A percentile compares a stretch with the other conserved stretches of the same genome.
phyloP scores from a whole-genome alignment of 2,888 invertebrate species.

The Tinea trinotella region DNA sequence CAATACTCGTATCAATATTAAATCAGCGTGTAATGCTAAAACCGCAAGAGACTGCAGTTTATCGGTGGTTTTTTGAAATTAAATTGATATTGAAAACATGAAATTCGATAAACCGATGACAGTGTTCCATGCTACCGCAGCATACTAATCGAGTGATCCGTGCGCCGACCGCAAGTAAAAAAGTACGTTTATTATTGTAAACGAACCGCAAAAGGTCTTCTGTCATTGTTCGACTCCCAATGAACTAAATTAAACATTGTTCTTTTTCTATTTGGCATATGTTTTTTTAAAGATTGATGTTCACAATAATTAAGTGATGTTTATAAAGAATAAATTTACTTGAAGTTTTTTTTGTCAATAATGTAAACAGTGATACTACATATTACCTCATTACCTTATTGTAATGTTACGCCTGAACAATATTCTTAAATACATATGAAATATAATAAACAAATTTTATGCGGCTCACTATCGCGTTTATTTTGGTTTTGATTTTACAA shows the following conservation, averaged over 20 bases:
- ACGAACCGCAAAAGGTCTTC: slow-evolving; percentile 30
- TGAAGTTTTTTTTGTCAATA: too few relatives aligned
- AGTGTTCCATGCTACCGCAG: slow-evolving; percentile 27
- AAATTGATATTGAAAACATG: slow-evolving; percentile 41
- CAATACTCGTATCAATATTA: neutral
- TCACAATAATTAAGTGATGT: too few relatives aligned
- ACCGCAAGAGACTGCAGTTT: slow-evolving; percentile 10
- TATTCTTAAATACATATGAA: too few relatives aligned
- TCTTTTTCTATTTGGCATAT: neutral
- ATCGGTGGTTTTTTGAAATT: slow-evolving; percentile 24
- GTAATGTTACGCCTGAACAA: too few relatives aligned
- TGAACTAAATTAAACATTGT: neutral
- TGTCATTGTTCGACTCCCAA: slow-evolving; percentile 24
- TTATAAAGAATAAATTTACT: too few relatives aligned
- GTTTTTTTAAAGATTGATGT: neutral
- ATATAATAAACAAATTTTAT: too few relatives aligned
- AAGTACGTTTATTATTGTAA: slow-evolving; percentile 23
- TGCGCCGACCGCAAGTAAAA: slow-evolving; percentile 41
- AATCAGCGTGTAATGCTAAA: slow-evolving; percentile 1
- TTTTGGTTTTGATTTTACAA: too few relatives aligned
- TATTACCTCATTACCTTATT: too few relatives aligned
- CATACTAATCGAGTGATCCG: slow-evolving; percentile 44
- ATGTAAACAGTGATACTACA: too few relatives aligned
- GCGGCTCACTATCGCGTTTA: too few relatives aligned
- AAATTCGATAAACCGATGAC: slow-evolving; percentile 43